Evolutionary conservation across 2,113 vertebrate species (phyloP), one percentile per base, ranked within the genome.

Genomic region (Copsychus sechellarum): DNA sequence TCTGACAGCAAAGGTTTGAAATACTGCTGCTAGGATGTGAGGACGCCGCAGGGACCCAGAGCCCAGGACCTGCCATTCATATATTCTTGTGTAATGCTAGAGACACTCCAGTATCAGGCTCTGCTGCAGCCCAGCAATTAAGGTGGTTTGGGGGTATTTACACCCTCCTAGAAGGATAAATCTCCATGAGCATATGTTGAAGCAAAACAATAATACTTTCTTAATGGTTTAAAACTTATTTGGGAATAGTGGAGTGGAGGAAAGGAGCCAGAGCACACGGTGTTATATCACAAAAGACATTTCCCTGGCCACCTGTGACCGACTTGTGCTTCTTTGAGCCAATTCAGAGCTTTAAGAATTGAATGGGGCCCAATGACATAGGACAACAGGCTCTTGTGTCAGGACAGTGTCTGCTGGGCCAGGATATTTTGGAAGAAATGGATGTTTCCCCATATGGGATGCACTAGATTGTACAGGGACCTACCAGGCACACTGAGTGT

Each of bases 31-130:
- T 71, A 16, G 40, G 67, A 56, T 23, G 24, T n/a, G 61, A 42
- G 53, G 47, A 47, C 83, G 36, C 62, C 54, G 25, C 38, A 38
- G 58, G 48, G 33, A 86, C 50, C 31, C 45, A 18, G 66, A 50
- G 18, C 22, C 38, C 25, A n/a, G 73, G 73, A 23, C 29, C 17
- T 34, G 28, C 31, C 19, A 24, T 56, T 71, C 40, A 10, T 13
- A 5, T 5, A 31, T 54, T 38, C 42, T 60, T 57, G 34, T 0
- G 1, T 50, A 36, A 53, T 0, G 0, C 18, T 21, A 64, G 28
- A 76, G 34, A n/a, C 7, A 24, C 43, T 70, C 17, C 26, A 33
- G 22, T 8, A 36, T 8, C 24, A 57, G 45, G 36, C 12, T 33
- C 40, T 70, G 42, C 40, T 92, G 45, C 47, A 31, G 43, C 16